A percentile compares a stretch with the other conserved stretches of the same genome.
These are phyloP conservation scores for Leiothrix lutea DNA, from an alignment of 2,113 vertebrate genomes.

Conservation along the genomic window DNA sequence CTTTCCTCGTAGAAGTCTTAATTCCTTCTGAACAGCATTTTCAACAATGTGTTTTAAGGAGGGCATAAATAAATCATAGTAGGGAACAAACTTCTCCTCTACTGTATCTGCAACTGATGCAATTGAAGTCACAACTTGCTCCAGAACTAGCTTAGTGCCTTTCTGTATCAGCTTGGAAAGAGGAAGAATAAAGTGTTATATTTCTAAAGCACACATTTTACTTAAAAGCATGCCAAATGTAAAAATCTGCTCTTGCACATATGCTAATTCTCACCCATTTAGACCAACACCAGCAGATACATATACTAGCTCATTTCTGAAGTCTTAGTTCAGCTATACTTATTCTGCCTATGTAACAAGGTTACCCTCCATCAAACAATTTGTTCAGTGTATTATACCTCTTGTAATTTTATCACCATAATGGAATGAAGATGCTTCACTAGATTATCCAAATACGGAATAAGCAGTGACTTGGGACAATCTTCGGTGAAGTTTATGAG, in stretches of 20 bases:
- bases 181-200: neutral
- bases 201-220: neutral
- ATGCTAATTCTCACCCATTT: neutral
- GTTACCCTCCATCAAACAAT: neutral
- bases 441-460: conserved; percentile 92
- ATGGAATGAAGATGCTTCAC: conserved; percentile 95
- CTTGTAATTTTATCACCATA: conserved; percentile 95
- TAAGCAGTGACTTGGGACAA: conserved; percentile 92
- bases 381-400: conserved; percentile 74
- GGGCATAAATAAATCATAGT: conserved; percentile 97
- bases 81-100: conserved; percentile 97
- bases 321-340: neutral
- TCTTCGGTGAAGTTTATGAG: conserved; percentile 99
- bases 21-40: conserved; percentile 95
- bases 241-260: neutral
- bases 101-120: conserved; percentile 98
- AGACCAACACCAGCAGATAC: neutral
- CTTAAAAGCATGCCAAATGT: neutral
- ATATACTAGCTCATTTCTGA: neutral
- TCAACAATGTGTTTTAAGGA: conserved; percentile 97
- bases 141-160: conserved; percentile 96
- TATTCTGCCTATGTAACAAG: neutral
- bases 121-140: conserved; percentile 98
- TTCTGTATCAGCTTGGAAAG: conserved; percentile 90
- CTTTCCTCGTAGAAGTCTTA: conserved; percentile 92